These are phyloP conservation scores for Cyprinodon brontotheroides DNA, from an alignment of 2,113 vertebrate genomes.

Conservation along the genomic window DNA sequence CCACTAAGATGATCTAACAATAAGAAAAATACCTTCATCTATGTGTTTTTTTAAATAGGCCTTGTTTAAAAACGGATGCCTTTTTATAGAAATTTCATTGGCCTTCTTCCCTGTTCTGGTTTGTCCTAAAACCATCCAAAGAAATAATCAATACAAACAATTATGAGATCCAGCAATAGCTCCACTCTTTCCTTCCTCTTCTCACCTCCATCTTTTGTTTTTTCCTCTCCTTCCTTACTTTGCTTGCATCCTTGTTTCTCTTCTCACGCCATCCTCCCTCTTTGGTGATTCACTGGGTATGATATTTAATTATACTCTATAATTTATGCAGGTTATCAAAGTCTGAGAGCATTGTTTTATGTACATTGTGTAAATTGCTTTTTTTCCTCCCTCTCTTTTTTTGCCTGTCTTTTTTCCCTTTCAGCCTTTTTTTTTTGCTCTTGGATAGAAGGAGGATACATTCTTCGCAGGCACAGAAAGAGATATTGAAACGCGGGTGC, in stretches of 20 bases:
- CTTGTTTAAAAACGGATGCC: conserved; percentile 22
- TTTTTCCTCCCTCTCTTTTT: conserved; percentile 57
- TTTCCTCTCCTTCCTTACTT: conserved; percentile 28
- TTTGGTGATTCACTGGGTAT: conserved; percentile 79
- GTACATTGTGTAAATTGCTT: conserved; percentile 87
- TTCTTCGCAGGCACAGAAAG: conserved; percentile 82
- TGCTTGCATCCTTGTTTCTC: conserved; percentile 64
- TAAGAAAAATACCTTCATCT: conserved; percentile 63
- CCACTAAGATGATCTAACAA: conserved; percentile 76
- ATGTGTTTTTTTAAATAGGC: conserved; percentile 1
- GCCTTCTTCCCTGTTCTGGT: conserved; percentile 67
- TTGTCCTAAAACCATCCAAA: conserved; percentile 79
- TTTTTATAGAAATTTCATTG: conserved; percentile 38
- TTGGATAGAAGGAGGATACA: conserved; percentile 68
- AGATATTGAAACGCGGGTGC: conserved; percentile 83
- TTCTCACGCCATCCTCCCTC: conserved; percentile 68
- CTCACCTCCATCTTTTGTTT: conserved; percentile 48
- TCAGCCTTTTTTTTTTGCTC: conserved; percentile 68
- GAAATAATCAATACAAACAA: conserved; percentile 85
- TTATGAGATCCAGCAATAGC: conserved; percentile 71
- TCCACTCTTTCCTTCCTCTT: conserved; percentile 35
- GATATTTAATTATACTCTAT: conserved; percentile 87
- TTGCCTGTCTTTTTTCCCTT: conserved; percentile 57
- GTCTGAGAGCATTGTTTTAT: conserved; percentile 84
- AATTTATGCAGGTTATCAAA: conserved; percentile 89